Conservation (phyloP, 2,888 invertebrate genomes). For the Dendrolimus pini region DNA sequence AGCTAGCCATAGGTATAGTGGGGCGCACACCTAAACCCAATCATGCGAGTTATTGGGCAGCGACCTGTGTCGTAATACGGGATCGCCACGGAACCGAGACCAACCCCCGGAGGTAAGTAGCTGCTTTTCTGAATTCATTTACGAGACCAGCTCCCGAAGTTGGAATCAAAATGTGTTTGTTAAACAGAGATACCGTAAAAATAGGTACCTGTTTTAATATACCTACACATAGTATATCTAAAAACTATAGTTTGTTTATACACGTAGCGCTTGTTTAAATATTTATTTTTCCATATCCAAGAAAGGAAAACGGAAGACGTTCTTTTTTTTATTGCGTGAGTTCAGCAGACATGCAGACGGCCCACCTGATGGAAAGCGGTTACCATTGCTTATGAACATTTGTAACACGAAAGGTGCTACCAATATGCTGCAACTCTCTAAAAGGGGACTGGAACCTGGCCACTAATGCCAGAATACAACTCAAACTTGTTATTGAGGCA, state of each 20-base stretch:
- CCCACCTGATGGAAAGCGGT: background rate
- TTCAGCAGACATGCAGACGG: background rate
- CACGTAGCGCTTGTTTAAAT: too few relatives aligned
- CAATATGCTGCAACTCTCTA: background rate
- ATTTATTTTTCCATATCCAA: too few relatives aligned
- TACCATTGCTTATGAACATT: background rate
- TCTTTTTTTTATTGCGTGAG: background rate
- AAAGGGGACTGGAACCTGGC: background rate
- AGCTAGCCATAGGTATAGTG: conserved; percentile 5
- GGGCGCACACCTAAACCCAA: conserved; percentile 24
- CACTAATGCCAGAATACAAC: too few relatives aligned
- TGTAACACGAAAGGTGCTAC: background rate
- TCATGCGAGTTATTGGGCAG: conserved; percentile 47
- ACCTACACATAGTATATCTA: too few relatives aligned
- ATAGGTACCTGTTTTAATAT: too few relatives aligned
- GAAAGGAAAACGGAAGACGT: background rate
- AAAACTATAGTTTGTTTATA: too few relatives aligned
- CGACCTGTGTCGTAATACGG: conserved; percentile 30
- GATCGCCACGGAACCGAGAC: conserved; percentile 9
- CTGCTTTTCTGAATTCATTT: conserved; percentile 4
- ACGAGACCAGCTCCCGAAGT: too few relatives aligned
- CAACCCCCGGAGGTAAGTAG: conserved; percentile 18
- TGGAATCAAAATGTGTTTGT: too few relatives aligned
- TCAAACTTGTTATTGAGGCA: background rate
- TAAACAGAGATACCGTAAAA: too few relatives aligned